These are phyloP conservation scores for Labeo rohita DNA, from an alignment of 2,113 vertebrate genomes.

Conservation along the genomic window DNA sequence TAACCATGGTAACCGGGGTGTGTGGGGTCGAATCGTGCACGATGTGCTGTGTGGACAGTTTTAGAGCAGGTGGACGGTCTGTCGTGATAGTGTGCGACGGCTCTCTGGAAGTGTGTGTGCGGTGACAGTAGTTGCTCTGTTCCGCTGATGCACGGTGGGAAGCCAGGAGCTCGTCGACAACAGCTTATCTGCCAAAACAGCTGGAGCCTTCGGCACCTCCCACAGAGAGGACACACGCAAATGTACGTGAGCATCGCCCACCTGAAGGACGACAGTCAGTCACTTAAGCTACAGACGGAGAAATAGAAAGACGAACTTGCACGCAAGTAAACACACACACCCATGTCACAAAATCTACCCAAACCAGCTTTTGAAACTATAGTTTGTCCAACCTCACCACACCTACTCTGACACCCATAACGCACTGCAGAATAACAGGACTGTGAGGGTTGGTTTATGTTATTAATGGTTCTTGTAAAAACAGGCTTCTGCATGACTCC, in stretches of 20 bases:
- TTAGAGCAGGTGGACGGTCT: neutral
- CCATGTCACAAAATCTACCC: slow-evolving; percentile 17
- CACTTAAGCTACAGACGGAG: slow-evolving; percentile 54
- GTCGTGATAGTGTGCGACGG: slow-evolving; percentile 4
- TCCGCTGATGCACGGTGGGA: slow-evolving; percentile 62
- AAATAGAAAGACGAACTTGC: slow-evolving; percentile 42
- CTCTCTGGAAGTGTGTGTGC: neutral
- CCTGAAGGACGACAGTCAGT: slow-evolving; percentile 40
- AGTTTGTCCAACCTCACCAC: slow-evolving; percentile 28
- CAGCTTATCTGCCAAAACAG: slow-evolving; percentile 75
- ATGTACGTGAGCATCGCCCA: neutral
- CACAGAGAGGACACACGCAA: slow-evolving; percentile 48
- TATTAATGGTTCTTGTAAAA: neutral
- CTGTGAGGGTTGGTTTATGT: neutral
- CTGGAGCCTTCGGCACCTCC: slow-evolving; percentile 63
- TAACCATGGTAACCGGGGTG: slow-evolving; percentile 22
- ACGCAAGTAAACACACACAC: slow-evolving; percentile 26
- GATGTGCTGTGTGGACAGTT: slow-evolving; percentile 30
- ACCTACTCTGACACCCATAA: slow-evolving; percentile 46
- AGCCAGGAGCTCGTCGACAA: slow-evolving; percentile 58
- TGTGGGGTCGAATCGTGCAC: neutral
- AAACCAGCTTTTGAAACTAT: slow-evolving; percentile 37
- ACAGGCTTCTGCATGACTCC: neutral
- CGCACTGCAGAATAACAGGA: slow-evolving; percentile 1
- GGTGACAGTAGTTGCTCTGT: slow-evolving; percentile 55